These are phyloP conservation scores for Smithornis capensis DNA, from an alignment of 2,113 vertebrate species.

Conservation along the genomic window DNA sequence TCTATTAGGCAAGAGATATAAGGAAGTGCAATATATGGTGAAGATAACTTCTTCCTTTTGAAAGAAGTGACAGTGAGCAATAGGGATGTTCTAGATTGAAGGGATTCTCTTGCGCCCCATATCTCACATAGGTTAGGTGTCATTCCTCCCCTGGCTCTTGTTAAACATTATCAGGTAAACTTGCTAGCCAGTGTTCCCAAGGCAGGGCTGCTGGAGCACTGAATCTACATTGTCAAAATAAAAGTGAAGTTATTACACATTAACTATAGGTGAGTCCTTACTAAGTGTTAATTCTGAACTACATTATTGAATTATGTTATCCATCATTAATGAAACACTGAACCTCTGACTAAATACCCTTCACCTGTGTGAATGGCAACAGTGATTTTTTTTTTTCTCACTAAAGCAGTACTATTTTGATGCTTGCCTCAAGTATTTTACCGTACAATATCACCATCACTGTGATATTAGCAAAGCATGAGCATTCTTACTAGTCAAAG, in stretches of 20 bases:
- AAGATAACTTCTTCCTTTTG: background rate
- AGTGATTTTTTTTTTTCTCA: background rate
- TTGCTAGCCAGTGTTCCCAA: background rate
- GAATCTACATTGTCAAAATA: background rate
- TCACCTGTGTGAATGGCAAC: background rate
- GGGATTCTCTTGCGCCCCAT: background rate
- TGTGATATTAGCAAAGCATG: background rate
- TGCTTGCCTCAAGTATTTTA: background rate
- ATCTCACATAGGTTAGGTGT: background rate
- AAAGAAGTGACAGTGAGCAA: background rate
- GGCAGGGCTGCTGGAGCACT: background rate
- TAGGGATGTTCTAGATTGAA: background rate
- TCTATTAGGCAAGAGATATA: background rate
- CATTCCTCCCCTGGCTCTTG: background rate
- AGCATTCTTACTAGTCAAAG: background rate
- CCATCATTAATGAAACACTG: background rate
- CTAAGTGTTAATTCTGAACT: background rate
- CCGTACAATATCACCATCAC: fast-evolving
- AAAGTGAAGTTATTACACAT: background rate
- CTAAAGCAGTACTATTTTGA: background rate
- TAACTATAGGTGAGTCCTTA: background rate
- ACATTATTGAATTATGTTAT: background rate
- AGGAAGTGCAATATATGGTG: background rate
- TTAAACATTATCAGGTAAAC: background rate
- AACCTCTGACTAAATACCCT: background rate